Conservation (phyloP, 1,140 invertebrate species). For the Drosophila hydei region DNA sequence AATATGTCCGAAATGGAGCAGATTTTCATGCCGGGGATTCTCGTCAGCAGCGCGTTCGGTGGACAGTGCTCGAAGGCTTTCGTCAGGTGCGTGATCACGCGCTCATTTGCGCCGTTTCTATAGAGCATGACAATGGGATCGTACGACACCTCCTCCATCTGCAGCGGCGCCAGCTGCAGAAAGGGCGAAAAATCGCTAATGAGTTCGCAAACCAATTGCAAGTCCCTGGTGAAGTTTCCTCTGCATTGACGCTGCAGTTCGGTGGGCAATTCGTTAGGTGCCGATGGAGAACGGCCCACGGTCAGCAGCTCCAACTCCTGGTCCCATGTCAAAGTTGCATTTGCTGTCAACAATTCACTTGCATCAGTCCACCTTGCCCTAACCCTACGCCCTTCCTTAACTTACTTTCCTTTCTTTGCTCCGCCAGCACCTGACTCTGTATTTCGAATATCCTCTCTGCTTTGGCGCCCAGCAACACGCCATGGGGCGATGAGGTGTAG, state of each 20-base stretch:
- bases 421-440: constrained; percentile 23
- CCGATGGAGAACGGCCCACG: constrained; percentile 4
- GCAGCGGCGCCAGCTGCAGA: constrained; percentile 92
- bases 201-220: constrained; percentile 90
- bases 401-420: constrained; percentile 34
- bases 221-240: neutral
- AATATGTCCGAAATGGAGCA: constrained; percentile 37
- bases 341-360: constrained; percentile 12
- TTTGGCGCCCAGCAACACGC: constrained; percentile 37
- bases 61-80: constrained; percentile 56
- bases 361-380: too few relatives aligned
- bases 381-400: neutral
- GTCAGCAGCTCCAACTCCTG: constrained; percentile 26
- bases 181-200: constrained; percentile 88
- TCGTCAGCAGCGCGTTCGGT: neutral
- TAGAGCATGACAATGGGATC: constrained; percentile 94
- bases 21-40: constrained; percentile 8
- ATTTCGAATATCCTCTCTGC: constrained; percentile 43
- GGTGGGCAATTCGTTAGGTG: neutral
- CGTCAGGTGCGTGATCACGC: constrained; percentile 95
- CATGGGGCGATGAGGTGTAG: constrained; percentile 19
- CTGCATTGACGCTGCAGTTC: constrained; percentile 31
- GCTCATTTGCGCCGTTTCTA: constrained; percentile 93
- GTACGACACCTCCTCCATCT: constrained; percentile 93
- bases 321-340: too few relatives aligned